Evolutionary conservation across 1,140 invertebrate genomes (phyloP).

Genomic region (Frieseomelitta varia): DNA sequence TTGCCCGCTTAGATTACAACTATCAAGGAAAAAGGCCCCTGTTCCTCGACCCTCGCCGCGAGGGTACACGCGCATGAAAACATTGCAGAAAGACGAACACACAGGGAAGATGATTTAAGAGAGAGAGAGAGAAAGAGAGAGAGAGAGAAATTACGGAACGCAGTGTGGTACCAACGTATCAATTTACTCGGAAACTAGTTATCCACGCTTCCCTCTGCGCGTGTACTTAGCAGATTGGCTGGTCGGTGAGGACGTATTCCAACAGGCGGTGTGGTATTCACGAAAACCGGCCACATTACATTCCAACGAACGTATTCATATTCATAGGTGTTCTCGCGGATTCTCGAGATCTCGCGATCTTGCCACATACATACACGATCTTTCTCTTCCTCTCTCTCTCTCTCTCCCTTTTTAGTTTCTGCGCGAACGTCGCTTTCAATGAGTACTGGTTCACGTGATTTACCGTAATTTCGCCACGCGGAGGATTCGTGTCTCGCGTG

Average conservation of each 20-base stretch:
- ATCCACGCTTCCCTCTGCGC: slow-evolving; percentile 7
- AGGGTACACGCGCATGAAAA: slow-evolving; percentile 10
- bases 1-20: slow-evolving; percentile 28
- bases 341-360: slow-evolving; percentile 48
- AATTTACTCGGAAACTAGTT: slow-evolving; percentile 45
- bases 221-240: slow-evolving; percentile 21
- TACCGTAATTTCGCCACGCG: slow-evolving; percentile 45
- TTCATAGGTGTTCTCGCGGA: slow-evolving; percentile 41
- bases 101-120: too few species aligned
- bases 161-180: slow-evolving; percentile 17
- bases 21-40: slow-evolving; percentile 24
- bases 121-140: neutral
- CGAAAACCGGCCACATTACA: slow-evolving; percentile 10
- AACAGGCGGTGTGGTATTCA: neutral
- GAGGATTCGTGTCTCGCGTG: slow-evolving; percentile 53
- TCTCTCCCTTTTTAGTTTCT: too few species aligned
- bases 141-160: neutral
- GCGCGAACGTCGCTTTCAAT: slow-evolving; percentile 11
- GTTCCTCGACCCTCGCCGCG: slow-evolving; percentile 19
- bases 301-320: slow-evolving; percentile 32
- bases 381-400: too few species aligned
- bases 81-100: neutral
- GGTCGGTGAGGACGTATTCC: neutral
- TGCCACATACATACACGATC: neutral
- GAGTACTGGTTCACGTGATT: slow-evolving; percentile 52